Percentiles rank a stretch among this genome's conserved stretches.
Conservation (phyloP, 2,113 vertebrate species). For the Zosterops hypoxanthus region DNA sequence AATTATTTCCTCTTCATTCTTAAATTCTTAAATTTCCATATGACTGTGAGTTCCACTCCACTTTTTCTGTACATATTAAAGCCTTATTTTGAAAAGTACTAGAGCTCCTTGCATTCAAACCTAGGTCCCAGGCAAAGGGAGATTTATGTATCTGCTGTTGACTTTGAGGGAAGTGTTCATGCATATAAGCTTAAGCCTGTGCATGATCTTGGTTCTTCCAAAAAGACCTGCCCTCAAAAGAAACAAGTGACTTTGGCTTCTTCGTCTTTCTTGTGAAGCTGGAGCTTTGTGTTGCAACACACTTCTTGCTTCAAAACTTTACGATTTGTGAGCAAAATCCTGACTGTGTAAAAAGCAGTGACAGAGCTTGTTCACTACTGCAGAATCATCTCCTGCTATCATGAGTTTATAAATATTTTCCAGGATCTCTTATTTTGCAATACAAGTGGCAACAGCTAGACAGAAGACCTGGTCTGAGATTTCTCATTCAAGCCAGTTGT, state of each 20-base stretch:
- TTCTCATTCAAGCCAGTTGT: too few relatives aligned
- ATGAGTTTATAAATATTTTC: background rate
- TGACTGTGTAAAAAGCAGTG: background rate
- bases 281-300: background rate
- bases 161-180: background rate
- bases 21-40: conserved; percentile 10
- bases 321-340: background rate
- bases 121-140: background rate
- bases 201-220: background rate
- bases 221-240: background rate
- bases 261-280: background rate
- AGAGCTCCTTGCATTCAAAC: background rate
- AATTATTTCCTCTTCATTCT: conserved; percentile 7
- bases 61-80: background rate
- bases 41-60: background rate
- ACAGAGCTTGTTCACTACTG: background rate
- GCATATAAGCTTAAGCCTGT: background rate
- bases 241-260: background rate
- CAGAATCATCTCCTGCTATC: background rate
- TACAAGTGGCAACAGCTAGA: background rate
- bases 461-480: background rate
- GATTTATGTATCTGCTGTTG: background rate
- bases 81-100: background rate
- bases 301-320: background rate
- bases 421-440: background rate